Evolutionary conservation across 2,797 vertebrate genomes (phyloP), one percentile per base, ranked within the genome.

Genomic region (Podargus strigoides): DNA sequence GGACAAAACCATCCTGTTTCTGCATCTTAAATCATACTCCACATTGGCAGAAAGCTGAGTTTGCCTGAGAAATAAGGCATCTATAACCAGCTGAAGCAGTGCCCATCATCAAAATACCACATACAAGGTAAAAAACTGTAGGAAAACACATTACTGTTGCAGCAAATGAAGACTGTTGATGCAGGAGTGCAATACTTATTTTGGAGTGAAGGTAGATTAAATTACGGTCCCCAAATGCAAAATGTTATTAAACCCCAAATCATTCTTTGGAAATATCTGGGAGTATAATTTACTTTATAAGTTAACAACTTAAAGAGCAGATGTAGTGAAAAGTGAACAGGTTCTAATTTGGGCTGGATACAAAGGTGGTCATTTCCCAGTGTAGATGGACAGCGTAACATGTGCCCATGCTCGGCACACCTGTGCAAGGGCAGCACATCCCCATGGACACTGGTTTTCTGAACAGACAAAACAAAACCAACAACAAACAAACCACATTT

Each of bases 321-420:
- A 62, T 7, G 9, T 5, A 34, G 30, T n/a, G 62, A 72, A 81
- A 89, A 83, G 39, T 2, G 23, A 64, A 30, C 6, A 30, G 23
- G 15, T 39, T 76, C 28, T 67, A 32, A 55, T 37, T 70, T 23
- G 24, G 41, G 46, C 41, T 80, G 37, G 23, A 7, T 27, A 21
- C 0, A 14, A 34, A 44, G 32, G 81, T 1, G 9, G 28, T 14
- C 3, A 22, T 68, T 64, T 90, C 34, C 74, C 6, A 1, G 12
- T 8, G 19, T 11, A 23, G 34, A 14, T 4, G 23, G 64, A 36
- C 3, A 7, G 13, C n/a, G 21, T 59, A 64, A 46, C 9, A 10
- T 0, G 6, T 34, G 17, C 20, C 32, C 9, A 39, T 3, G 2
- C 27, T 34, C 6, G 1, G 28, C 64, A 34, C 1, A 1, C 37